Base-by-base conservation (phyloP, 2,113 vertebrate species). In the Psilopsiagon aymara region DNA sequence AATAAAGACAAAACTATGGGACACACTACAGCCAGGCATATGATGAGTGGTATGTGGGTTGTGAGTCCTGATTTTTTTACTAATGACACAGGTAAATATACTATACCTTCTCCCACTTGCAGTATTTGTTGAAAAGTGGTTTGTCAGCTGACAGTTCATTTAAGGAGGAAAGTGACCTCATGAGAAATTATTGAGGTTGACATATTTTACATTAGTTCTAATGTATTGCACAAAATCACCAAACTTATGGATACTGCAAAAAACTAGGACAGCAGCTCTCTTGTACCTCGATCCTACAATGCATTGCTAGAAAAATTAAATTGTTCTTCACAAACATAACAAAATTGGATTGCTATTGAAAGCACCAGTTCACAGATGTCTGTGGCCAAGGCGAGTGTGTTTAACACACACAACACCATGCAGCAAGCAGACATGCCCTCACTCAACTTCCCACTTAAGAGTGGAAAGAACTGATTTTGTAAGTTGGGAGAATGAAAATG, bases 381-480 rank as follows among this genome's bases (percentile, higher is more conserved):
- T 81, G 37, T 49, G 76, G 28, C 13, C 10, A 41, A 17, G 25
- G 9, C 24, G 14, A 62, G 11, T 31, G 3, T 43, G 2, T 51
- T 88, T 55, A 68, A 51, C 14, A 60, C 15, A 29, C 1, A 2
- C 15, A 84, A 21, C 15, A 21, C 0, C 0, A 6, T 3, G 3
- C 11, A 11, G 23, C 35, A 55, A 44, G 35, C 39, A 76, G 71
- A 51, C 3, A 20, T 83, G 14, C 6, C 33, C 69, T 33, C 41
- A 4, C 24, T 70, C 21, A 52, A 21, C 46, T 68, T 88, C 46
- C 16, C 10, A 12, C 39, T 66, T 53, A 39, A 37, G 13, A 55
- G 13, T 27, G 43, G 24, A 59, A 82, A 75, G 68, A 84, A 7
- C 3, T 59, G 27, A 15, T 53, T 80, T 47, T 55, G 59, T 31